These are phyloP conservation scores for Macrochelys suwanniensis DNA, from an alignment of 2,797 vertebrate genomes.

Conservation along the genomic window DNA sequence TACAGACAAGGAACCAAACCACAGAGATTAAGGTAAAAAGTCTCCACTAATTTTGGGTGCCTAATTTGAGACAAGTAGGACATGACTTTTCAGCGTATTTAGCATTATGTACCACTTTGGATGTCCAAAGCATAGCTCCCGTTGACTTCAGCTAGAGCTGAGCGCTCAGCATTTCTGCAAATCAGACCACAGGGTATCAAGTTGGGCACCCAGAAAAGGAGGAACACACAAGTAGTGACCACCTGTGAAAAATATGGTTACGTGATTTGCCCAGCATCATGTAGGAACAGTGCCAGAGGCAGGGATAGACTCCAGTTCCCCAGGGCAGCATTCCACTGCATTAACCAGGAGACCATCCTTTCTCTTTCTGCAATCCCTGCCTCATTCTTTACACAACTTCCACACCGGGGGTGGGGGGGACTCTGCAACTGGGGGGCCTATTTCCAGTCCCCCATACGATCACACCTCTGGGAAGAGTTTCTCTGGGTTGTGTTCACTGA, in stretches of 20 bases:
- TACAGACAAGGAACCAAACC: not conserved
- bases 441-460: no score
- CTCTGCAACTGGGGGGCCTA: not conserved
- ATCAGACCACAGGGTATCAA: not conserved
- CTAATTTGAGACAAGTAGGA: no score
- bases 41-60: no score
- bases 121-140: not conserved
- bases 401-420: accelerated
- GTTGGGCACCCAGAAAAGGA: not conserved
- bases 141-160: not conserved
- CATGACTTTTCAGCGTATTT: not conserved
- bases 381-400: not conserved
- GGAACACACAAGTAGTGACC: not conserved
- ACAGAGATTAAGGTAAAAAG: not conserved
- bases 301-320: not conserved
- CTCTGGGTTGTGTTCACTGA: no score
- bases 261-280: not conserved
- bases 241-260: not conserved
- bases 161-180: not conserved
- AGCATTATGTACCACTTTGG: not conserved
- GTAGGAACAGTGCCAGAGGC: not conserved
- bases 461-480: no score
- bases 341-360: not conserved
- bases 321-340: not conserved
- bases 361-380: accelerated